These are phyloP conservation scores for Sycophila sp. DNA, from an alignment of 1,140 invertebrate species.

Conservation along the genomic window DNA sequence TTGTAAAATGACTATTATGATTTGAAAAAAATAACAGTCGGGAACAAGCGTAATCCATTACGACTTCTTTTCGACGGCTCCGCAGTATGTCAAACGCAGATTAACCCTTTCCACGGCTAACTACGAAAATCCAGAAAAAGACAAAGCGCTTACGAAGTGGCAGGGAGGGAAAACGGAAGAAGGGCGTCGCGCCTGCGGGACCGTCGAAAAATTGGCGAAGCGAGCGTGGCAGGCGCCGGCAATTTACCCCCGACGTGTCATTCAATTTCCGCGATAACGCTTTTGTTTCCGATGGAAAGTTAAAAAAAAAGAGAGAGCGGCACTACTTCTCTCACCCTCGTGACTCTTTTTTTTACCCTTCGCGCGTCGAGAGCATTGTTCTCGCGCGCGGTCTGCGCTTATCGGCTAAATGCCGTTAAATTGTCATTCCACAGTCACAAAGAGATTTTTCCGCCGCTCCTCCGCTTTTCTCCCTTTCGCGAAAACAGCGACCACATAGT, in stretches of 20 bases:
- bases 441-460: conserved; percentile 55
- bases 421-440: conserved; percentile 64
- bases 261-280: conserved; percentile 65
- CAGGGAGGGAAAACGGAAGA: background rate
- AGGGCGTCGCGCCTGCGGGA: background rate
- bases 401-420: conserved; percentile 64
- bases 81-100: background rate
- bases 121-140: conserved; percentile 6
- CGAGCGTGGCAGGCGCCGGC: conserved; percentile 17
- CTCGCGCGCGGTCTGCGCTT: conserved; percentile 46
- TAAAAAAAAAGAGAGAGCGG: conserved; percentile 43
- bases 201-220: conserved; percentile 37
- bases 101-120: conserved; percentile 10
- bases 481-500: background rate
- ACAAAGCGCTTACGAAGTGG: background rate
- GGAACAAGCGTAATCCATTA: no score
- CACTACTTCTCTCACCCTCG: background rate
- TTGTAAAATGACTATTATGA: no score
- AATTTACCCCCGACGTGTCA: conserved; percentile 50
- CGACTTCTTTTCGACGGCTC: no score
- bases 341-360: background rate
- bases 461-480: conserved; percentile 47
- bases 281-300: conserved; percentile 62
- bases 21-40: no score
- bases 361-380: conserved; percentile 50